phyloP scores from a whole-genome alignment of 2,797 vertebrate genomes.

The Chloroceryle inda region DNA sequence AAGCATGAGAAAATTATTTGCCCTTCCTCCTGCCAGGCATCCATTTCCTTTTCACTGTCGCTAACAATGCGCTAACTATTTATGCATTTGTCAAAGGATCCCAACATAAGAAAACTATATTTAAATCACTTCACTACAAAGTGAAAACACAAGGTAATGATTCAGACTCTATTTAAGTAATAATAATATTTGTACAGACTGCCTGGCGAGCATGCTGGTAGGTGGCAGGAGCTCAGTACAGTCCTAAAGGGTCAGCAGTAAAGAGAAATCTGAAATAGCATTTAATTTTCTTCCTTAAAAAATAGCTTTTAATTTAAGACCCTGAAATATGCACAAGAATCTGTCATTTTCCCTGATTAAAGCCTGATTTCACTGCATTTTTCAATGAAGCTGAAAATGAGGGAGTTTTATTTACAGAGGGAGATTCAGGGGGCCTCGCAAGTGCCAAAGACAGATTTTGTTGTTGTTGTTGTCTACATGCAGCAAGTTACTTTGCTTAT shows the following conservation, averaged over 20 bases:
- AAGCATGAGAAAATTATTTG: constrained; percentile 77
- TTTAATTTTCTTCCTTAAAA: constrained; percentile 40
- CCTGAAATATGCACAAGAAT: background rate
- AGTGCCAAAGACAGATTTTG: background rate
- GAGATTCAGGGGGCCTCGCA: background rate
- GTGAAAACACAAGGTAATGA: constrained; percentile 70
- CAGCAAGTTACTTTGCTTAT: background rate
- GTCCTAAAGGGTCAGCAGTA: constrained; percentile 17
- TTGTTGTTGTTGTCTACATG: background rate
- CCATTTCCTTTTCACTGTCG: constrained; percentile 69
- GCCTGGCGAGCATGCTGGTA: constrained; percentile 25
- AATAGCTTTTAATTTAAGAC: background rate
- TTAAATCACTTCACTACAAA: constrained; percentile 66
- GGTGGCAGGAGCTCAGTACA: background rate
- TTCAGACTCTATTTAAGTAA: constrained; percentile 72
- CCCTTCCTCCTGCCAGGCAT: constrained; percentile 68
- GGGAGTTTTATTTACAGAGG: background rate
- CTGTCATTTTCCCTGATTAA: background rate
- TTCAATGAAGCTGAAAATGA: background rate
- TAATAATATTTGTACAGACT: constrained; percentile 73
- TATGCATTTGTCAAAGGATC: constrained; percentile 70
- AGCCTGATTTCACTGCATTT: background rate
- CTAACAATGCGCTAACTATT: constrained; percentile 77
- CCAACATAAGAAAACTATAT: constrained; percentile 70
- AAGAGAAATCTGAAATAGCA: constrained; percentile 8